Percentiles rank a stretch among this genome's conserved stretches.
phyloP scores from a whole-genome alignment of 2,797 vertebrate genomes.

The Rachycentron canadum region DNA sequence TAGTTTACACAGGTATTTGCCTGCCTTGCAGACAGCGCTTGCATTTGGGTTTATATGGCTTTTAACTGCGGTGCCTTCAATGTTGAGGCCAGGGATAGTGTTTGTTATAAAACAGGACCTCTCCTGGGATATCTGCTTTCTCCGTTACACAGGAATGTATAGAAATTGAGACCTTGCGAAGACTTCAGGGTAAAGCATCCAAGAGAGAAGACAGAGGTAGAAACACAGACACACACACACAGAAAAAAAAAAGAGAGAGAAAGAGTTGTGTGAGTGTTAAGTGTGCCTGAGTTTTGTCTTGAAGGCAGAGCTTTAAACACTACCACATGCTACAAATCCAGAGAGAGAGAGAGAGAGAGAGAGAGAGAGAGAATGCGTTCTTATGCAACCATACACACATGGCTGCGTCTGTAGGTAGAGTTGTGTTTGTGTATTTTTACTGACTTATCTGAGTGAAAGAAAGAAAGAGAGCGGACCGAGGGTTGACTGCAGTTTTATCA shows the following conservation, averaged over 20 bases:
- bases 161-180: constrained; percentile 69
- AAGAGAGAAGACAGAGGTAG: constrained; percentile 47
- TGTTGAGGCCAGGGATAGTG: constrained; percentile 49
- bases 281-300: constrained; percentile 59
- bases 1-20: constrained; percentile 18
- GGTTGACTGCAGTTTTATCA: constrained; percentile 72
- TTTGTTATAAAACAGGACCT: constrained; percentile 72
- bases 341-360: constrained; percentile 24
- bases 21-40: constrained; percentile 28
- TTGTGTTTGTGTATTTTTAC: constrained; percentile 43
- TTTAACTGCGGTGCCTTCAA: constrained; percentile 48
- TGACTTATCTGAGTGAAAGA: constrained; percentile 20
- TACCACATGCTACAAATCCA: constrained; percentile 77
- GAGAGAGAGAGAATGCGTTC: constrained; percentile 35
- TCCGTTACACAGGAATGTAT: constrained; percentile 69
- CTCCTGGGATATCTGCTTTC: constrained; percentile 73
- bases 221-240: constrained; percentile 29
- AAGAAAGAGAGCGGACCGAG: constrained; percentile 42
- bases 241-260: constrained; percentile 1
- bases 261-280: constrained; percentile 15
- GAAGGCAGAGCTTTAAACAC: constrained; percentile 74
- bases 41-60: constrained; percentile 46
- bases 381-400: constrained; percentile 59
- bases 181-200: constrained; percentile 58
- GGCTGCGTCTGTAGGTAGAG: constrained; percentile 37